phyloP scores from a whole-genome alignment of 2,113 vertebrate genomes.

The Seriola quinqueradiata region DNA sequence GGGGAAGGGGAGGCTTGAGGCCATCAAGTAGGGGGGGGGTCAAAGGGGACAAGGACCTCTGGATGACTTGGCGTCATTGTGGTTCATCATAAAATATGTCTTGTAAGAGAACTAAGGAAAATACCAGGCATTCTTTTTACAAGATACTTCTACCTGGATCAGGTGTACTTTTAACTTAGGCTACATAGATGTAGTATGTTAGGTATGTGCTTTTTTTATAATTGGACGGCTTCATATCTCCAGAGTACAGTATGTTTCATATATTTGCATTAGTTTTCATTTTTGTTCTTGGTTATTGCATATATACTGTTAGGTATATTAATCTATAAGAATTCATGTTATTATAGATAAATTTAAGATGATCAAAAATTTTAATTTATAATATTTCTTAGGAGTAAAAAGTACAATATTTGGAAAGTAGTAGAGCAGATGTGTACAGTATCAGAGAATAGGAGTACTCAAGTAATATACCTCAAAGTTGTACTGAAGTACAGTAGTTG shows the following conservation, averaged over 20 bases:
- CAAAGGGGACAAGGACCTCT: slow-evolving; percentile 36
- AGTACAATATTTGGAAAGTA: no score
- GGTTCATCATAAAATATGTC: slow-evolving; percentile 55
- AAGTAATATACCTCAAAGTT: no score
- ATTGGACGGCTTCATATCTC: not conserved
- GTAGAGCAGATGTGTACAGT: no score
- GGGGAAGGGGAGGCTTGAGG: slow-evolving; percentile 49
- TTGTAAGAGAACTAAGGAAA: slow-evolving; percentile 44
- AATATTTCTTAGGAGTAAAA: no score
- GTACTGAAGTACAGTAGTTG: no score
- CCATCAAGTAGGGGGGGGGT: slow-evolving; percentile 52
- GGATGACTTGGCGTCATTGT: slow-evolving; percentile 39
- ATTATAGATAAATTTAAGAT: no score
- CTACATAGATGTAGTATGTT: not conserved
- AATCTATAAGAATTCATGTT: no score
- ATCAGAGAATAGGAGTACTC: no score
- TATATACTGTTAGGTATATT: no score
- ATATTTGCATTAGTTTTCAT: no score
- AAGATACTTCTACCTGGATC: slow-evolving; percentile 46
- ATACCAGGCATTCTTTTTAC: slow-evolving; percentile 63
- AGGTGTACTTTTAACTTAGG: not conserved
- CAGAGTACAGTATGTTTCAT: not conserved
- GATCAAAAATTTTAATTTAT: no score
- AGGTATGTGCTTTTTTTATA: not conserved
- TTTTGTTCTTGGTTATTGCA: no score